A percentile compares a stretch with the other conserved stretches of the same genome.
Evolutionary conservation across 2,888 invertebrate genomes (phyloP).

Genomic region (Acanthococcus lagerstroemiae): DNA sequence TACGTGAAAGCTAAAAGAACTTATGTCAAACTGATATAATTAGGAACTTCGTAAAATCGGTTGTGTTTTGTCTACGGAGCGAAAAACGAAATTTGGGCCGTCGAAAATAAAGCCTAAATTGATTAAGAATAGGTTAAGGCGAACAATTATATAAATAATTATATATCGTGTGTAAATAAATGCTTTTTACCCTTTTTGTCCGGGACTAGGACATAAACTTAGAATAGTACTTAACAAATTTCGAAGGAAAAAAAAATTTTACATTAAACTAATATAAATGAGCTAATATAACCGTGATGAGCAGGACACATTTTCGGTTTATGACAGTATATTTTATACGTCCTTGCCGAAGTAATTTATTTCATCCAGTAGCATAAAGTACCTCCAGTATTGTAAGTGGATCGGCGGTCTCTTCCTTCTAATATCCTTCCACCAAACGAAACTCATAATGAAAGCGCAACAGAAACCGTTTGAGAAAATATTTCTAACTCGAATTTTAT

Average conservation of each 20-base stretch:
- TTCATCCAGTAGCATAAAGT: slow-evolving; percentile 18
- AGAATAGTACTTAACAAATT: slow-evolving; percentile 7
- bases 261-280: background rate
- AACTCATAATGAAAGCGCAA: slow-evolving; percentile 33
- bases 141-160: slow-evolving; percentile 9
- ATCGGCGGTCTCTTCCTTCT: slow-evolving; percentile 33
- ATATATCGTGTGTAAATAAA: slow-evolving; percentile 21
- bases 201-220: slow-evolving; percentile 27
- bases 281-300: background rate
- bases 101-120: background rate
- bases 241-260: background rate
- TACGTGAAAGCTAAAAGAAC: background rate
- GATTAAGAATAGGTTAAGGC: background rate
- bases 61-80: too few relatives aligned
- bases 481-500: slow-evolving; percentile 21
- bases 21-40: background rate
- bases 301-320: background rate
- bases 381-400: slow-evolving; percentile 31
- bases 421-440: slow-evolving; percentile 33
- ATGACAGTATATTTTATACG: slow-evolving; percentile 1
- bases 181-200: slow-evolving; percentile 31
- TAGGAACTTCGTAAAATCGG: background rate
- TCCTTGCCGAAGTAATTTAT: slow-evolving; percentile 5
- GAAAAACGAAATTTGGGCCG: too few relatives aligned
- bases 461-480: slow-evolving; percentile 17